A percentile compares a stretch with the other conserved stretches of the same genome.
Evolutionary conservation across 2,888 invertebrate genomes (phyloP).

Genomic region (Cylindroiulus punctatus): DNA sequence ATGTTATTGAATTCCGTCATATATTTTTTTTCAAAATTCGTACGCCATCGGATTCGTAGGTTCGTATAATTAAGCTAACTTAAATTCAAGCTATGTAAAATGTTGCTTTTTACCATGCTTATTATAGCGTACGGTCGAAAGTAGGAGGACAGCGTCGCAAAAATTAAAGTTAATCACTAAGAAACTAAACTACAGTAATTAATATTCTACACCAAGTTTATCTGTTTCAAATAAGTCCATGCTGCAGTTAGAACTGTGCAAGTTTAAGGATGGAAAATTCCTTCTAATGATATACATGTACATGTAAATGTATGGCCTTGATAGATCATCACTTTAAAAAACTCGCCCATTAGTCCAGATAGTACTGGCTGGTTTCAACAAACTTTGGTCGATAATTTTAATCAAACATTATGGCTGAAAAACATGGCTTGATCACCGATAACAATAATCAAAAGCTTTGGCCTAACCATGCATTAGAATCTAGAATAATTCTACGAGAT

Average conservation of each 20-base stretch:
- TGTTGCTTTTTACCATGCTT: too few relatives aligned
- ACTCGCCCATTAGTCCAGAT: neutral
- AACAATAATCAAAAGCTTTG: too few relatives aligned
- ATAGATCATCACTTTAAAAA: neutral
- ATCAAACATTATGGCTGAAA: too few relatives aligned
- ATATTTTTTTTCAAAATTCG: neutral
- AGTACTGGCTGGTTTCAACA: neutral
- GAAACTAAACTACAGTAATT: neutral
- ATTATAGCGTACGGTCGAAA: neutral
- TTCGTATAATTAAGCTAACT: constrained; percentile 8
- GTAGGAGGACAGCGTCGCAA: neutral
- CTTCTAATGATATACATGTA: too few relatives aligned
- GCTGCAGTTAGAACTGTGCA: neutral
- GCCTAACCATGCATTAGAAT: neutral
- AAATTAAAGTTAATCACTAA: neutral
- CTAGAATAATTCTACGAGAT: neutral
- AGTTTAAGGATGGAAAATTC: neutral
- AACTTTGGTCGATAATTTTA: neutral
- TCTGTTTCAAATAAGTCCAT: neutral
- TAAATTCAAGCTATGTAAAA: constrained; percentile 16
- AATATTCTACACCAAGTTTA: neutral
- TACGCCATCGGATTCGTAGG: neutral
- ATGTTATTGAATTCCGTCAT: neutral
- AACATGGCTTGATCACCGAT: too few relatives aligned
- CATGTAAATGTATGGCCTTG: too few relatives aligned